Conservation (phyloP, 2,888 invertebrate genomes). For the Pecten maximus region DNA sequence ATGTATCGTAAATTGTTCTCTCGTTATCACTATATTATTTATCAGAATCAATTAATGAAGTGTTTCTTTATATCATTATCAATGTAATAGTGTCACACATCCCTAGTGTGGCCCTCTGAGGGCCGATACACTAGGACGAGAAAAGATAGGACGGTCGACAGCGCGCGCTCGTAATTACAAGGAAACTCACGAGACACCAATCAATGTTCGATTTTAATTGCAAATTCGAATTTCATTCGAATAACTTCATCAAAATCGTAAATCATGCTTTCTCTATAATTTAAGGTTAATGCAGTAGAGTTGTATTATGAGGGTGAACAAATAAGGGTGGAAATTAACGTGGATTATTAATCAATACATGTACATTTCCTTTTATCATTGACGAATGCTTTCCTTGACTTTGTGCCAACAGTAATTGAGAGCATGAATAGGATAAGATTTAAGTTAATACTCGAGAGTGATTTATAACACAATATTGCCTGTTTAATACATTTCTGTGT, state of each 20-base stretch:
- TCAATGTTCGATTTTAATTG: conserved; percentile 27
- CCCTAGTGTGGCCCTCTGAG: background rate
- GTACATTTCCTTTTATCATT: background rate
- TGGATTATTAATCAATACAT: background rate
- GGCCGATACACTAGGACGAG: background rate
- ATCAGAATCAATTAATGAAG: background rate
- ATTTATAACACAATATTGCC: background rate
- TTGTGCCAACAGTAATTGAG: background rate
- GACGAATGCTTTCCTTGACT: background rate
- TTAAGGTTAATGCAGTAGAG: background rate
- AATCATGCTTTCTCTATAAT: conserved; percentile 27
- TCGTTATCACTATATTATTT: background rate
- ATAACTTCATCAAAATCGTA: background rate
- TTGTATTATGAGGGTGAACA: background rate
- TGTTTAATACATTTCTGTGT: background rate
- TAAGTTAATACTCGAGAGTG: background rate
- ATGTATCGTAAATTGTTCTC: background rate
- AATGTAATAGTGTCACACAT: background rate
- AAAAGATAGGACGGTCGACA: background rate
- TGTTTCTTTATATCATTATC: background rate
- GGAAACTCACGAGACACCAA: background rate
- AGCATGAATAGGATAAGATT: background rate
- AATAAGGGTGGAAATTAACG: background rate
- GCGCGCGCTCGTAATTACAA: conserved; percentile 28
- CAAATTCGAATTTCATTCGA: conserved; percentile 32